Evolutionary conservation across 2,797 vertebrate genomes (phyloP).

Genomic region (Paedocypris micromegethes): DNA sequence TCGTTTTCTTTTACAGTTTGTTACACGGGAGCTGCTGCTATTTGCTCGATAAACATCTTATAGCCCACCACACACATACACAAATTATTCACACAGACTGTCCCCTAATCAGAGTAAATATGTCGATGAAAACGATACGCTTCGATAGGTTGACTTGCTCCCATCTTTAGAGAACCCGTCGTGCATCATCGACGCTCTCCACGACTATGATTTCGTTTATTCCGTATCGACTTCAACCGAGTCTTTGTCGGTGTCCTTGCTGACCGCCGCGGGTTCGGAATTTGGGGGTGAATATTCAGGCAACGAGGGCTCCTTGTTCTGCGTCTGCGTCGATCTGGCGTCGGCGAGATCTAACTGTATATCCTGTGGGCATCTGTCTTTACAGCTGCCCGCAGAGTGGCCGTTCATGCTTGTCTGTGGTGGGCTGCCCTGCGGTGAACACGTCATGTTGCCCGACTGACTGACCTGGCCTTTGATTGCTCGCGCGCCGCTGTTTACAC

Average conservation of each 20-base stretch:
- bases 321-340: conserved; percentile 62
- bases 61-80: conserved; percentile 58
- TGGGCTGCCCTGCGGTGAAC: conserved; percentile 63
- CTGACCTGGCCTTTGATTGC: conserved; percentile 53
- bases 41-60: conserved; percentile 50
- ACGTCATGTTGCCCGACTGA: conserved; percentile 54
- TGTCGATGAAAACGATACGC: conserved; percentile 54
- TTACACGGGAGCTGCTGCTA: conserved; percentile 66
- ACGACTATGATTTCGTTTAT: conserved; percentile 58
- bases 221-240: conserved; percentile 83
- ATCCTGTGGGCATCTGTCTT: conserved; percentile 60
- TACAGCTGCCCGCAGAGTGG: conserved; percentile 63
- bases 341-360: conserved; percentile 53
- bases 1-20: conserved; percentile 64
- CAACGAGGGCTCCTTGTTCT: conserved; percentile 67
- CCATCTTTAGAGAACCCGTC: conserved; percentile 60
- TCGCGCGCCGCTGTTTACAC: conserved; percentile 44
- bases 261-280: conserved; percentile 57
- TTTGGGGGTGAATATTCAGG: conserved; percentile 65
- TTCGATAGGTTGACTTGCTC: conserved; percentile 56
- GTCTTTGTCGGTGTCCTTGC: conserved; percentile 69
- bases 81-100: conserved; percentile 51
- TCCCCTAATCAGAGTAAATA: conserved; percentile 51
- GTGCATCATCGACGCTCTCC: conserved; percentile 26
- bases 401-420: conserved; percentile 59